Percentiles rank a stretch among this genome's conserved stretches.
Conservation (phyloP, 2,888 invertebrate species). For the Notodonta ziczac region DNA sequence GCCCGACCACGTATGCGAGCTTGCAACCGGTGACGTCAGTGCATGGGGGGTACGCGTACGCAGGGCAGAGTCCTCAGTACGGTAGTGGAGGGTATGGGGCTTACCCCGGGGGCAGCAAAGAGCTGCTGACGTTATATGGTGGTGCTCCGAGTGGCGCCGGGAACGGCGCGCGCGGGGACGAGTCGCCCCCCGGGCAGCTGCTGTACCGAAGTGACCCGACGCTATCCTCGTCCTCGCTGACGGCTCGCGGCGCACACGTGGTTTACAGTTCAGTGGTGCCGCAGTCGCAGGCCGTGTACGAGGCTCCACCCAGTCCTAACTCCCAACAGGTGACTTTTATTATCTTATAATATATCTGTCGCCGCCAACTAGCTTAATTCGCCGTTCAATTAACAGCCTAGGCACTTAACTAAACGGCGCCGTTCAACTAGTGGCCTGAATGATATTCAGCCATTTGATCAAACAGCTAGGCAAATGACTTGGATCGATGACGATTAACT, state of each 20-base stretch:
- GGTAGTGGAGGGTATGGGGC: conserved; percentile 50
- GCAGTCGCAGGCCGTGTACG: conserved; percentile 78
- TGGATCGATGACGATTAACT: too few relatives aligned
- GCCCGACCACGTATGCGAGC: conserved; percentile 85
- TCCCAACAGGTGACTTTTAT: conserved; percentile 76
- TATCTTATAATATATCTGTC: too few relatives aligned
- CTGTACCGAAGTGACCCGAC: conserved; percentile 88
- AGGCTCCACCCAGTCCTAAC: conserved; percentile 83
- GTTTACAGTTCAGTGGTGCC: conserved; percentile 75
- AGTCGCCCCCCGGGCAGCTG: conserved; percentile 83
- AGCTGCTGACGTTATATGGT: conserved; percentile 64
- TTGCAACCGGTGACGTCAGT: conserved; percentile 86
- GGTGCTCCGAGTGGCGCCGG: conserved; percentile 53
- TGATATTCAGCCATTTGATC: too few relatives aligned
- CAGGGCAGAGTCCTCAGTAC: conserved; percentile 67
- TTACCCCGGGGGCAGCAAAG: conserved; percentile 52
- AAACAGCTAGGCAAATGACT: too few relatives aligned
- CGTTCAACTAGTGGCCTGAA: too few relatives aligned
- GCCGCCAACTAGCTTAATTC: too few relatives aligned
- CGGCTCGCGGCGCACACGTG: conserved; percentile 79
- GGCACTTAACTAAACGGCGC: too few relatives aligned
- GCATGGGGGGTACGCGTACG: conserved; percentile 68
- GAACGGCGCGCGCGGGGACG: conserved; percentile 64
- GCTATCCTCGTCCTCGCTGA: conserved; percentile 85
- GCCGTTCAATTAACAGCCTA: too few relatives aligned